phyloP scores from a whole-genome alignment of 1,140 invertebrate genomes.

The Anoplolepis gracilipes region DNA sequence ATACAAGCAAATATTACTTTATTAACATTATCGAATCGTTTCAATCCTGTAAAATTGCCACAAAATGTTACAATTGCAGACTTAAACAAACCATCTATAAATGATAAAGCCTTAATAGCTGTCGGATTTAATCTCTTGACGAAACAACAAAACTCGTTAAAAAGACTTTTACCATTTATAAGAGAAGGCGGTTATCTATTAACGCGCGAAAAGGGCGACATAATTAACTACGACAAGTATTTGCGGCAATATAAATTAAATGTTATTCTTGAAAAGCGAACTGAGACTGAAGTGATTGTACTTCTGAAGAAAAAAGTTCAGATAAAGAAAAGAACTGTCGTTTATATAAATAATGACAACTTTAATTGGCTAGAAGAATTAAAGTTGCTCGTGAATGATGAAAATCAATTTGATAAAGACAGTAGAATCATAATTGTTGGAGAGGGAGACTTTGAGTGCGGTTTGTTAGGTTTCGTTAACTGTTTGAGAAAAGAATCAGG shows the following conservation, averaged over 20 bases:
- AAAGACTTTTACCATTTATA: constrained; percentile 75
- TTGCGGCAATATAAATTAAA: constrained; percentile 74
- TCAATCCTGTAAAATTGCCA: constrained; percentile 85
- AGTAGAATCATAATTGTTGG: constrained; percentile 85
- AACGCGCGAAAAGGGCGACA: constrained; percentile 79
- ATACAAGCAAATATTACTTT: constrained; percentile 87
- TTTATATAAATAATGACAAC: constrained; percentile 75
- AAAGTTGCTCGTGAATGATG: constrained; percentile 85
- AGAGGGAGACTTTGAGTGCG: constrained; percentile 88
- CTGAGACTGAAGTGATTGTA: constrained; percentile 74
- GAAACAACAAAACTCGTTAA: constrained; percentile 61
- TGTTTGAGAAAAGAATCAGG: neutral
- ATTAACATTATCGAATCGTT: constrained; percentile 77
- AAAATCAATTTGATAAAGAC: constrained; percentile 71
- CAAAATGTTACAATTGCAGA: constrained; percentile 87
- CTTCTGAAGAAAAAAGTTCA: constrained; percentile 76
- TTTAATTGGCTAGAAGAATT: constrained; percentile 86
- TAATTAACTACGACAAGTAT: constrained; percentile 61
- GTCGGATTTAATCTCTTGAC: constrained; percentile 82
- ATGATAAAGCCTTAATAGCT: constrained; percentile 87
- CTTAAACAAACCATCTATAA: constrained; percentile 86
- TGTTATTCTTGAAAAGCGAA: constrained; percentile 76
- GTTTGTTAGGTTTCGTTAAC: constrained; percentile 91
- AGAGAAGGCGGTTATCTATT: constrained; percentile 85
- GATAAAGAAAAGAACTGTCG: constrained; percentile 70